Evolutionary conservation across 2,113 vertebrate species (phyloP).

Genomic region (Neopipo cinnamomea): DNA sequence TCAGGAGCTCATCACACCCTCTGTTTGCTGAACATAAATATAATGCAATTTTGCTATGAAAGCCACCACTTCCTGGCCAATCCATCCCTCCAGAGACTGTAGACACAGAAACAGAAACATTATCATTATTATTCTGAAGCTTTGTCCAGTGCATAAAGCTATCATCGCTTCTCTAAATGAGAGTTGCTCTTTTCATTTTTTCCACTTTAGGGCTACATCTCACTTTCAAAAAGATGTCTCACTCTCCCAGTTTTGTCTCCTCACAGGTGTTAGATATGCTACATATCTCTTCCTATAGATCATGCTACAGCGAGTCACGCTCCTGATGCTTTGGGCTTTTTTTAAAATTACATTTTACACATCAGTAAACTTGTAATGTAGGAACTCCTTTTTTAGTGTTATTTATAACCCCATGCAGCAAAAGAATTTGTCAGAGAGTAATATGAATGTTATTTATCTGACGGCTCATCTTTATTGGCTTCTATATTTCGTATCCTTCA

Average conservation of each 20-base stretch:
- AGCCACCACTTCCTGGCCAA: neutral
- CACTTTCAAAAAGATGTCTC: slow-evolving; percentile 53
- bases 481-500: slow-evolving; percentile 78
- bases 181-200: neutral
- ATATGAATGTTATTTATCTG: slow-evolving; percentile 83
- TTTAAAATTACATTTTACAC: slow-evolving; percentile 83
- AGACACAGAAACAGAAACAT: neutral
- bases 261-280: slow-evolving; percentile 31
- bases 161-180: neutral
- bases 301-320: slow-evolving; percentile 10
- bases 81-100: neutral
- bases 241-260: neutral
- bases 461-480: slow-evolving; percentile 79
- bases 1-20: neutral
- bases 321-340: slow-evolving; percentile 66
- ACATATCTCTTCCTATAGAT: slow-evolving; percentile 29
- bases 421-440: slow-evolving; percentile 80
- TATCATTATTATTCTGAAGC: neutral
- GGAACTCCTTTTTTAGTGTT: slow-evolving; percentile 77
- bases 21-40: neutral
- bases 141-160: neutral
- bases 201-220: neutral
- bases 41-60: neutral
- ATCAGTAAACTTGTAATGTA: slow-evolving; percentile 83
- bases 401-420: slow-evolving; percentile 77